phyloP scores from a whole-genome alignment of 2,888 invertebrate species.

The Tanypteryx hageni region DNA sequence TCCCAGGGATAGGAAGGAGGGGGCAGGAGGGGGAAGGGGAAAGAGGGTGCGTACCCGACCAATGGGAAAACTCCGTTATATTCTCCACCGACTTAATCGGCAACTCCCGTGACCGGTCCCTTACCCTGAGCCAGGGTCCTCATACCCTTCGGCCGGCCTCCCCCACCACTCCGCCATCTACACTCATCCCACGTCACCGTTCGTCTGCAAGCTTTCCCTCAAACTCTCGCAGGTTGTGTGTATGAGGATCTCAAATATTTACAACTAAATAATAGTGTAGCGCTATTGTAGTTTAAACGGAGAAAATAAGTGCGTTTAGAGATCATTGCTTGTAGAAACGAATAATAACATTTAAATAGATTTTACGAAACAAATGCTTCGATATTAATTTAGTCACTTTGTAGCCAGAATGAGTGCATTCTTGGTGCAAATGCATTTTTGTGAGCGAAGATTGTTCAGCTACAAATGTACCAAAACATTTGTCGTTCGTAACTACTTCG shows the following conservation, averaged over 20 bases:
- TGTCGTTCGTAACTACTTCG: too few species aligned
- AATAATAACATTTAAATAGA: too few species aligned
- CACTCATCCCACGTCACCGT: not conserved
- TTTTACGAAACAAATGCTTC: too few species aligned
- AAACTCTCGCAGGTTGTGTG: not conserved
- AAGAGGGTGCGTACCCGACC: not conserved
- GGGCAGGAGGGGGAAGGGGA: not conserved
- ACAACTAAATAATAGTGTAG: not conserved
- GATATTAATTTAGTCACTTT: too few species aligned
- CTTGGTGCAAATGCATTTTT: too few species aligned
- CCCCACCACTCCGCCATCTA: not conserved
- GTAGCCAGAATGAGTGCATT: too few species aligned
- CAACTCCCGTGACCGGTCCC: not conserved
- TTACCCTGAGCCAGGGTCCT: not conserved
- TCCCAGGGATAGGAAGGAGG: not conserved
- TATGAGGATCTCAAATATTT: too few species aligned
- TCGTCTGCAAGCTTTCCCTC: too few species aligned
- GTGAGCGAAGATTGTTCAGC: too few species aligned
- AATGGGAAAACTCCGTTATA: not conserved
- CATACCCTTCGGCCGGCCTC: not conserved
- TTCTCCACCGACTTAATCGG: not conserved
- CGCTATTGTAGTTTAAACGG: not conserved
- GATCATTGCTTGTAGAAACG: too few species aligned
- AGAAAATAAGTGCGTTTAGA: too few species aligned
- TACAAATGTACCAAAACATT: too few species aligned